Evolutionary conservation across 2,888 invertebrate genomes (phyloP).

Genomic region (Trichopria drosophilae): DNA sequence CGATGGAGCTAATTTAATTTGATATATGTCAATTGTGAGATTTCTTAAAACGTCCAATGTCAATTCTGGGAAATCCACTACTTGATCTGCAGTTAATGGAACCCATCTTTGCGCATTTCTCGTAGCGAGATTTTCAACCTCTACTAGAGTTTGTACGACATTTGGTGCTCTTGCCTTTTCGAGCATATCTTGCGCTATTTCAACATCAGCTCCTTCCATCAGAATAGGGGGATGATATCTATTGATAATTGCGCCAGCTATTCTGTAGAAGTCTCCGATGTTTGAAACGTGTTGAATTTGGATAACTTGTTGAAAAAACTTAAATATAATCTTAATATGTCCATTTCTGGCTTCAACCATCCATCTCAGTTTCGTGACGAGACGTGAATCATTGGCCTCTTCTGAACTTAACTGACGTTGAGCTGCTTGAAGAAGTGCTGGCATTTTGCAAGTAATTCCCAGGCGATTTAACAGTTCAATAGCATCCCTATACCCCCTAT

Average conservation of each 20-base stretch:
- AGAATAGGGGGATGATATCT: constrained; percentile 15
- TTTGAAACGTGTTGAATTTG: constrained; percentile 9
- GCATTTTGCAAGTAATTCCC: too few relatives aligned
- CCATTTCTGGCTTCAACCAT: too few relatives aligned
- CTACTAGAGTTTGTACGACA: constrained; percentile 20
- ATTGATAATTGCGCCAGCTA: constrained; percentile 25
- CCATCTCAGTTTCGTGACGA: constrained; percentile 34
- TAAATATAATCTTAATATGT: background rate
- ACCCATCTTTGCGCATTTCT: constrained; percentile 23
- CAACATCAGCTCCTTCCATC: constrained; percentile 20
- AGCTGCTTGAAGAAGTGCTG: background rate
- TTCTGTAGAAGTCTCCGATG: constrained; percentile 16
- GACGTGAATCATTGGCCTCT: constrained; percentile 31
- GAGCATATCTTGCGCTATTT: constrained; percentile 13
- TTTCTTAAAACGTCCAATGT: constrained; percentile 12
- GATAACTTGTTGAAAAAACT: background rate
- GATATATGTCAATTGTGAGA: constrained; percentile 20
- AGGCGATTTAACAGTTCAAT: too few relatives aligned
- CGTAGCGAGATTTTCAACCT: constrained; percentile 16
- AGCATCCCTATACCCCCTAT: background rate
- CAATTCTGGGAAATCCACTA: constrained; percentile 20
- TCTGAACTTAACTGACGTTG: constrained; percentile 25
- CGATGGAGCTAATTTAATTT: constrained; percentile 17
- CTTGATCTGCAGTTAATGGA: constrained; percentile 9
- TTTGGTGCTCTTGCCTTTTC: constrained; percentile 17